These are phyloP conservation scores for Scomber colias DNA, from an alignment of 2,113 vertebrate species.

Conservation along the genomic window DNA sequence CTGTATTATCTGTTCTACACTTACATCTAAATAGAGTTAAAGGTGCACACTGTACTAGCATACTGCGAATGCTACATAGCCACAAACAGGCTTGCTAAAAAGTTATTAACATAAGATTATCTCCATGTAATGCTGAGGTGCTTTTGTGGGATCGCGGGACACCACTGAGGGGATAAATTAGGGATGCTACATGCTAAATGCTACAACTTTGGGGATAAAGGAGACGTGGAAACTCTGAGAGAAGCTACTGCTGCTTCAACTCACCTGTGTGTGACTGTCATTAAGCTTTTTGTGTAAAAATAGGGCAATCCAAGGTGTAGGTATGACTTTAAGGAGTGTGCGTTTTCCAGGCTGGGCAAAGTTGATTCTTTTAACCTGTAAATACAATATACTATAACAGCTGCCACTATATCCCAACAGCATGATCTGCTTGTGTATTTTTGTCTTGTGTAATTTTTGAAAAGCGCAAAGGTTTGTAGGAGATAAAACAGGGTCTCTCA, in stretches of 20 bases:
- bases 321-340: background rate
- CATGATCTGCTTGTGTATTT: background rate
- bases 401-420: background rate
- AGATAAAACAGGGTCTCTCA: background rate
- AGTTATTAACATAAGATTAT: too few relatives aligned
- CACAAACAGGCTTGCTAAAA: background rate
- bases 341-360: background rate
- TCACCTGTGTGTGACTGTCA: slow-evolving; percentile 33
- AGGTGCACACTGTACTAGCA: too few relatives aligned
- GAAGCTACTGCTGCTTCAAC: slow-evolving; percentile 15
- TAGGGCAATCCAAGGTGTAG: too few relatives aligned
- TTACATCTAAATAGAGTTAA: too few relatives aligned
- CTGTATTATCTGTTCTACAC: too few relatives aligned
- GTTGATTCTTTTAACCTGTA: slow-evolving; percentile 24
- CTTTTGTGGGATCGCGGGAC: too few relatives aligned
- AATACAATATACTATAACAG: slow-evolving; percentile 28
- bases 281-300: background rate
- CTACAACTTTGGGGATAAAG: background rate
- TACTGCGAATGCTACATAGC: background rate
- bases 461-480: background rate
- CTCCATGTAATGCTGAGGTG: too few relatives aligned
- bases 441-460: background rate
- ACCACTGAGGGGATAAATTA: background rate
- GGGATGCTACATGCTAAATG: background rate
- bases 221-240: background rate